Evolutionary conservation across 2,113 vertebrate species (phyloP).

Genomic region (Tachuris rubrigastra): DNA sequence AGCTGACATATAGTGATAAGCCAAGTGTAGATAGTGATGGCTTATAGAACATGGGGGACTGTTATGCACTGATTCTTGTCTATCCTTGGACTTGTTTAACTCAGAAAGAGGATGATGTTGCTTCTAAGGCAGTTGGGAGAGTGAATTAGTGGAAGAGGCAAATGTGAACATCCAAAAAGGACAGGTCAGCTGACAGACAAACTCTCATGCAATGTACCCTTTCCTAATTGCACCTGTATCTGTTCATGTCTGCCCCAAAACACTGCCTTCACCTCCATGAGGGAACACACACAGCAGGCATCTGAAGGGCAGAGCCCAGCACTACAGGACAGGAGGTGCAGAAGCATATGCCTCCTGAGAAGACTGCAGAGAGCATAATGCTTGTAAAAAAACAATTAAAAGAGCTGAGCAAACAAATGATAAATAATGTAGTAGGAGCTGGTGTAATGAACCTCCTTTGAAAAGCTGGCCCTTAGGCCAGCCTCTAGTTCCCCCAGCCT

Average conservation of each 20-base stretch:
- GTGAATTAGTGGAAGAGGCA: not conserved
- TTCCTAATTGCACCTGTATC: not conserved
- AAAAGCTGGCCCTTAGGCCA: not conserved
- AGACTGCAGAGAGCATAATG: not conserved
- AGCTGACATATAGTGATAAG: constrained; percentile 44
- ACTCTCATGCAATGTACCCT: not conserved
- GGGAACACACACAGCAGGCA: not conserved
- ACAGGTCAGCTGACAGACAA: not conserved
- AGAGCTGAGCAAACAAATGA: constrained; percentile 37
- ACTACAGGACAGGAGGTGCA: not conserved
- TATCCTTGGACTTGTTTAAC: not conserved
- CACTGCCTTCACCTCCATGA: fast-evolving
- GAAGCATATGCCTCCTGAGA: not conserved
- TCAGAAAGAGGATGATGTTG: not conserved
- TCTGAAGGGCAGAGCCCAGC: not conserved
- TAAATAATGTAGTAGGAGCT: constrained; percentile 39
- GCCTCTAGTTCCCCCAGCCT: not conserved
- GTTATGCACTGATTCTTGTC: not conserved
- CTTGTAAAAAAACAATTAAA: constrained; percentile 38
- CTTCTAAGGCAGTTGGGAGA: not conserved
- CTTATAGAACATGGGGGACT: not conserved
- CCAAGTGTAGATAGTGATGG: not conserved
- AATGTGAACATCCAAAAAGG: not conserved
- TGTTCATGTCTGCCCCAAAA: not conserved
- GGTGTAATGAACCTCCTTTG: constrained; percentile 23